phyloP scores from a whole-genome alignment of 2,888 invertebrate genomes.

The Dasypolia templi region DNA sequence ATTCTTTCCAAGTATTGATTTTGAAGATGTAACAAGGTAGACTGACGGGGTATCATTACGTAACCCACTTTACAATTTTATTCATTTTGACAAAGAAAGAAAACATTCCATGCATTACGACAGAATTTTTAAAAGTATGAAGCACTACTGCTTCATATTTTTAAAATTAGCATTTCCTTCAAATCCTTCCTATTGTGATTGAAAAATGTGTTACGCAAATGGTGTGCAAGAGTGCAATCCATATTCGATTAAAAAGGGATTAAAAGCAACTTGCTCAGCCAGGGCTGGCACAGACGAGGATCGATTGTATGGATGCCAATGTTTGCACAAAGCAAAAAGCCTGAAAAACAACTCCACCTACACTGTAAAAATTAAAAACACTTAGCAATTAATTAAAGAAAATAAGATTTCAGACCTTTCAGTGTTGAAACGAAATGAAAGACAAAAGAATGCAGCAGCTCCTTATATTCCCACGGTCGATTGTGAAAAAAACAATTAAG shows the following conservation, averaged over 20 bases:
- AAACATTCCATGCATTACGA: no score
- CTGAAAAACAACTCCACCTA: neutral
- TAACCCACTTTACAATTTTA: neutral
- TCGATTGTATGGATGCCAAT: conserved; percentile 15
- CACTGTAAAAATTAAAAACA: conserved; percentile 6
- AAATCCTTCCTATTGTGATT: neutral
- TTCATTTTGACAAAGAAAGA: neutral
- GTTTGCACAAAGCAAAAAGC: no score
- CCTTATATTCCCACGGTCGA: conserved; percentile 44
- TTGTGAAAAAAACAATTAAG: conserved; percentile 52
- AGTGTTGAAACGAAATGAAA: conserved; percentile 8
- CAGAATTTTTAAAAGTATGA: neutral
- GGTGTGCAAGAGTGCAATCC: no score
- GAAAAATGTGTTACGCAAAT: no score
- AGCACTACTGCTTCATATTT: no score
- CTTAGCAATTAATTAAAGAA: neutral
- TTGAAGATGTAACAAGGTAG: neutral
- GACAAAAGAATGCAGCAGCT: conserved; percentile 45
- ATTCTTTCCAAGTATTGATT: neutral
- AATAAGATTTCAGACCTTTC: conserved; percentile 12
- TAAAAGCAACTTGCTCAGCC: conserved; percentile 16
- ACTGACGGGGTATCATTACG: neutral
- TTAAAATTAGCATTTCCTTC: neutral
- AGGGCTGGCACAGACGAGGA: conserved; percentile 13
- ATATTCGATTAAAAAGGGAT: neutral